A percentile compares a stretch with the other conserved stretches of the same genome.
Conservation (phyloP, 2,113 vertebrate genomes). For the Dipodomys ordii region DNA sequence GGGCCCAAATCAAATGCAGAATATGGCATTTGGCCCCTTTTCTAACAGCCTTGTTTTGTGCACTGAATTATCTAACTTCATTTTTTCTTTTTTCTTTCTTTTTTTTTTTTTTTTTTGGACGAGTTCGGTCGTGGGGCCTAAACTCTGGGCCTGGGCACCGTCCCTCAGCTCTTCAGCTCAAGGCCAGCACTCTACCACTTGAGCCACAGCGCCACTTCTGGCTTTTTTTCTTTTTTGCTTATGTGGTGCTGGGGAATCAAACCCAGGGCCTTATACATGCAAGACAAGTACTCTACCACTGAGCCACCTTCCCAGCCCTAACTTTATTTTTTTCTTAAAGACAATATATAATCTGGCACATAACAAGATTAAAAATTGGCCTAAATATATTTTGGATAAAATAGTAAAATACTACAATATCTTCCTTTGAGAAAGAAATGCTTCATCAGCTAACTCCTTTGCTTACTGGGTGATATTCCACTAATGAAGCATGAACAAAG, state of each 20-base stretch:
- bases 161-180: too few relatives aligned
- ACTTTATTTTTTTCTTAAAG: constrained; percentile 6
- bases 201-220: too few relatives aligned
- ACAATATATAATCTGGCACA: not conserved
- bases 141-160: too few relatives aligned
- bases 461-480: not conserved
- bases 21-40: not conserved
- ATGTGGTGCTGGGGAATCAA: too few relatives aligned
- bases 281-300: too few relatives aligned
- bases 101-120: too few relatives aligned
- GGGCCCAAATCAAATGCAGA: not conserved
- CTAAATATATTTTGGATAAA: constrained; percentile 25
- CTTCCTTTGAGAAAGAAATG: not conserved
- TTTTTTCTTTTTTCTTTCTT: not conserved
- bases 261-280: too few relatives aligned
- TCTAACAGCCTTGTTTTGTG: not conserved
- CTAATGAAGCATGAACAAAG: not conserved
- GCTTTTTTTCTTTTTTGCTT: too few relatives aligned
- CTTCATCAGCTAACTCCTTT: not conserved
- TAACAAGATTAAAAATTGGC: constrained; percentile 10
- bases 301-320: not conserved
- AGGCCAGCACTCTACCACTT: too few relatives aligned
- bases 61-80: not conserved
- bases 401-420: constrained; percentile 20
- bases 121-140: too few relatives aligned